Evolutionary conservation across 2,797 vertebrate genomes (phyloP).

Genomic region (Silurus lanzhouensis): DNA sequence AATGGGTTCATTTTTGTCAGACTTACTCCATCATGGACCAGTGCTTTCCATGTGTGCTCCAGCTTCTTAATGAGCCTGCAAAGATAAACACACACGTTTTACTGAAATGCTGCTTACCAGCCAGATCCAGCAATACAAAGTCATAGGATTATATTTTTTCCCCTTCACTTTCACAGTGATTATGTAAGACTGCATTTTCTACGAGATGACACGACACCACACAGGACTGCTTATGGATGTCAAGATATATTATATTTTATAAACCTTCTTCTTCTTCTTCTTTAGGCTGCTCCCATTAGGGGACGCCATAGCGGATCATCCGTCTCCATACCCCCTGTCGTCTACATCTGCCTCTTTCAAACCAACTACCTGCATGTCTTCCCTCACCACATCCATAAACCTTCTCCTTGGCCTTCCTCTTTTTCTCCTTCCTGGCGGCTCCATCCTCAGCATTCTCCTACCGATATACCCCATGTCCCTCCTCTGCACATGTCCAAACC

Average conservation of each 20-base stretch:
- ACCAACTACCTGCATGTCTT: too few species aligned
- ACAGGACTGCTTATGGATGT: slow-evolving; percentile 4
- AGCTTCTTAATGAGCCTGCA: slow-evolving; percentile 94
- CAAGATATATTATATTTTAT: neutral
- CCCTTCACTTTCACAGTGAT: slow-evolving; percentile 11
- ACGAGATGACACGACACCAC: slow-evolving; percentile 14
- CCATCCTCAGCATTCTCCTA: too few species aligned
- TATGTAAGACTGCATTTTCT: slow-evolving; percentile 11
- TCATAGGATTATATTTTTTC: neutral
- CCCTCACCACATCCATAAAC: too few species aligned
- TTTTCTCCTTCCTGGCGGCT: too few species aligned
- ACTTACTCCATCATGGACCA: slow-evolving; percentile 94
- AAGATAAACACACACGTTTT: slow-evolving; percentile 41
- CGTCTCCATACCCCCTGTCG: too few species aligned
- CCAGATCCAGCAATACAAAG: neutral
- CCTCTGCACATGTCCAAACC: too few species aligned
- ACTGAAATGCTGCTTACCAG: neutral
- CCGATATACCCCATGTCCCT: too few species aligned
- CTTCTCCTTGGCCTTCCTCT: too few species aligned
- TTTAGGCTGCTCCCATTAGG: too few species aligned
- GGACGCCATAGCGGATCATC: too few species aligned
- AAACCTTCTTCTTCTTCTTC: too few species aligned
- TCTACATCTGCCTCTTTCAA: too few species aligned
- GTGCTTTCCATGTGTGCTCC: slow-evolving; percentile 97
- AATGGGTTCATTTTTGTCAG: neutral